phyloP scores from a whole-genome alignment of 2,113 vertebrate species.

The Rhinolophus sinicus region DNA sequence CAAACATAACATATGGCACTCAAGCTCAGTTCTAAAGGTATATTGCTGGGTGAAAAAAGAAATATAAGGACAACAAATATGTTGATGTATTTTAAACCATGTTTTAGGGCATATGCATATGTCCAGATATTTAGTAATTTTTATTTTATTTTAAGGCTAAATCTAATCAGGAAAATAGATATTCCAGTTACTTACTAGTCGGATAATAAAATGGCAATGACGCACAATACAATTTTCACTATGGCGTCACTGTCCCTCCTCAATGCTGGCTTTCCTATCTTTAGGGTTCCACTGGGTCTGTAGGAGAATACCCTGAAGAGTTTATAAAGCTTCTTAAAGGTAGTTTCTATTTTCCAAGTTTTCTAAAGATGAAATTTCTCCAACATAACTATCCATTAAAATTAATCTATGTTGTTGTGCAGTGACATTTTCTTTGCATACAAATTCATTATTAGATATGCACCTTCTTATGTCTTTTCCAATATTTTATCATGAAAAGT shows the following conservation, averaged over 20 bases:
- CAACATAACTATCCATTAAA: background rate
- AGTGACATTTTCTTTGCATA: conserved; percentile 8
- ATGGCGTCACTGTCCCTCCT: background rate
- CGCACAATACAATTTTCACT: background rate
- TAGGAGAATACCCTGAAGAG: background rate
- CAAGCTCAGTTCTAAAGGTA: background rate
- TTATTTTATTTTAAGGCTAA: background rate
- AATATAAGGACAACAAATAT: background rate
- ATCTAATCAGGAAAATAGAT: background rate
- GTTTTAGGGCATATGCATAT: background rate
- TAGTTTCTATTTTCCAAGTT: conserved; percentile 31
- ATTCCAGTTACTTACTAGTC: background rate
- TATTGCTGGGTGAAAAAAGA: conserved; percentile 11
- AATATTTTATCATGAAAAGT: background rate
- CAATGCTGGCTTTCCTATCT: background rate
- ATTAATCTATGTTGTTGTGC: background rate
- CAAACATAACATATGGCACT: background rate
- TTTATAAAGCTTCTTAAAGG: background rate
- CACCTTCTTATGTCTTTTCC: background rate
- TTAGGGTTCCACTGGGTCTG: background rate
- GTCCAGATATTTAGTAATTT: background rate
- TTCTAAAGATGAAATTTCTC: conserved; percentile 14
- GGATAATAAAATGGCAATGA: background rate
- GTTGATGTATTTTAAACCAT: background rate
- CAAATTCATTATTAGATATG: background rate